Base-by-base conservation (phyloP, 2,888 invertebrate genomes). In the Ernsta delagoae region DNA sequence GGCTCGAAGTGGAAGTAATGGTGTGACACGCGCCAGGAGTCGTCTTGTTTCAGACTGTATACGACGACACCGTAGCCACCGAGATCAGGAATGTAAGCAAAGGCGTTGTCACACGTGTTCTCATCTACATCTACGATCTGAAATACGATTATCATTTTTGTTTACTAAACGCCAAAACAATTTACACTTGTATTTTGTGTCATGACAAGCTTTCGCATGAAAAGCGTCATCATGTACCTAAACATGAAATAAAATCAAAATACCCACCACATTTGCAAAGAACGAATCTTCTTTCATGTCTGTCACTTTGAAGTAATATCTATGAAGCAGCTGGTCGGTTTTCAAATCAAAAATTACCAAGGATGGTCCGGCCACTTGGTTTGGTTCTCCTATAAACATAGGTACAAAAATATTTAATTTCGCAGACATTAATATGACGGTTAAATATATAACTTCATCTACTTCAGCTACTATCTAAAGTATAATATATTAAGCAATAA, bases 1-100 rank as follows among this genome's bases (percentile, higher is more conserved):
- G 97, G 97, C 81, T 97, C 97, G 76, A 97, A 97, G 86, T 96
- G 95, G 95, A 97, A 97, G 89, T 95, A 97, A 81, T 97, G 97
- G 81, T 97, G 97, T 71, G 95, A 92, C 41, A 97, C 94, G 54
- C 97, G 94, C 96, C 97, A 97, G 0, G 97, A 96, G 70, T 96
- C 95, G 79, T 97, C 94, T 43, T 96, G 94, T 48, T 95, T 95
- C 77, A 96, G 92, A 59, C 96, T 96, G 87, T 97, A 97, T 0
- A 97, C 97, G 0, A 97, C 95, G 3, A 97, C 87, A 1, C 96
- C 96, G 78, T 96, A 96, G 0, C 94, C 96, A 24, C 96, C 96
- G 57, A 97, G 86, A 81, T 97, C 97, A 0, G 97, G 96, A 9
- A 97, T 86, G 82, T 97, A 97, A 0, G 96, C 97, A 78, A 94